phyloP scores from a whole-genome alignment of 2,888 invertebrate species.

The Acanthosepion pharaonis region DNA sequence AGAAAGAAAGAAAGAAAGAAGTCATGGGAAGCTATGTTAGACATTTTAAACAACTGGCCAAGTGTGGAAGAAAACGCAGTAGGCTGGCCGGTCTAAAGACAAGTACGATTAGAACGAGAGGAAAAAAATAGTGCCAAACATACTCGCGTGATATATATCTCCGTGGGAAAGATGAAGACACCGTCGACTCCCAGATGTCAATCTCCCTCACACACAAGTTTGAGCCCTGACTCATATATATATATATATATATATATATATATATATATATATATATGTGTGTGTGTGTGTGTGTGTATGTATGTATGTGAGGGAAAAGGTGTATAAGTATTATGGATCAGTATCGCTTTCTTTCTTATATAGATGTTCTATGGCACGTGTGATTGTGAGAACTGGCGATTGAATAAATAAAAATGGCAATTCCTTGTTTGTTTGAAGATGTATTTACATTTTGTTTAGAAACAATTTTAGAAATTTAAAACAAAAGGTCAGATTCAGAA shows the following conservation, averaged over 20 bases:
- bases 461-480: too few species aligned
- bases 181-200: background rate
- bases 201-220: background rate
- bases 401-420: too few species aligned
- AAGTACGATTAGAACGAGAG: background rate
- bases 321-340: background rate
- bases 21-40: background rate
- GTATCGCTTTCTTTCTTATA: background rate
- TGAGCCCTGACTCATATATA: background rate
- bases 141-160: background rate
- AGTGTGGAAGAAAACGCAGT: background rate
- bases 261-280: background rate
- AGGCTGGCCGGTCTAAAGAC: background rate
- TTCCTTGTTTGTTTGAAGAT: too few species aligned
- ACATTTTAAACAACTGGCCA: background rate
- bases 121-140: background rate
- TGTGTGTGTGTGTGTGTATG: too few species aligned
- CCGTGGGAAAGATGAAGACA: conserved; percentile 33
- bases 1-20: background rate
- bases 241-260: background rate
- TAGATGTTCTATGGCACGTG: background rate
- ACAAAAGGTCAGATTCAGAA: too few species aligned
- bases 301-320: background rate
- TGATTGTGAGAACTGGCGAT: background rate
- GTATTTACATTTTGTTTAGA: too few species aligned